phyloP scores from a whole-genome alignment of 2,888 invertebrate genomes.

The Andrena fulva region DNA sequence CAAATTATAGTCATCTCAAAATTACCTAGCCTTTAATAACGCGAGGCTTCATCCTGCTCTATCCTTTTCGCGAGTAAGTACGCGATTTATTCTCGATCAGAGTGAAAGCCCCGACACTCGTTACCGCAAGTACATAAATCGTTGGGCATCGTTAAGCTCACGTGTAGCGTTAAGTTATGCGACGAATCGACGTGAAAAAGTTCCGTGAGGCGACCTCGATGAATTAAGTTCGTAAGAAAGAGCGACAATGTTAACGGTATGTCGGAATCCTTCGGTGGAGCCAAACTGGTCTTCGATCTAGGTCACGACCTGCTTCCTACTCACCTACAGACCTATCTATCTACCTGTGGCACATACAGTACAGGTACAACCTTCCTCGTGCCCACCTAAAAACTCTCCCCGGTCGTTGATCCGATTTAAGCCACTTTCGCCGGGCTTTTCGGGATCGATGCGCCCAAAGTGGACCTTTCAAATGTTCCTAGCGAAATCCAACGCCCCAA shows the following conservation, averaged over 20 bases:
- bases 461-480: conserved; percentile 23
- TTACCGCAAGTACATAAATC: conserved; percentile 1
- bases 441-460: background rate
- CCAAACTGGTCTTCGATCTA: conserved; percentile 81
- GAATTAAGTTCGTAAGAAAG: conserved; percentile 67
- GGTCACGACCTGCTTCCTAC: conserved; percentile 79
- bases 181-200: conserved; percentile 62
- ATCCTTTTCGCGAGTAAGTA: background rate
- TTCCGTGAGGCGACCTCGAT: conserved; percentile 75
- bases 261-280: conserved; percentile 74
- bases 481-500: background rate
- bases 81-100: background rate
- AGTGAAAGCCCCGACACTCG: background rate
- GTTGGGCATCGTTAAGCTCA: conserved; percentile 47
- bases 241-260: conserved; percentile 82
- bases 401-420: conserved; percentile 56
- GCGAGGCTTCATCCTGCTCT: background rate
- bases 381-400: conserved; percentile 72
- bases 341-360: conserved; percentile 60
- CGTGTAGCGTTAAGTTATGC: conserved; percentile 48
- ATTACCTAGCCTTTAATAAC: background rate
- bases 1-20: too few relatives aligned
- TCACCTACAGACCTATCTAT: conserved; percentile 81
- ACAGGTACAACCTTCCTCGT: conserved; percentile 47
- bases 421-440: conserved; percentile 72